Conservation (phyloP, 2,888 invertebrate genomes). For the Andrena fulva region DNA sequence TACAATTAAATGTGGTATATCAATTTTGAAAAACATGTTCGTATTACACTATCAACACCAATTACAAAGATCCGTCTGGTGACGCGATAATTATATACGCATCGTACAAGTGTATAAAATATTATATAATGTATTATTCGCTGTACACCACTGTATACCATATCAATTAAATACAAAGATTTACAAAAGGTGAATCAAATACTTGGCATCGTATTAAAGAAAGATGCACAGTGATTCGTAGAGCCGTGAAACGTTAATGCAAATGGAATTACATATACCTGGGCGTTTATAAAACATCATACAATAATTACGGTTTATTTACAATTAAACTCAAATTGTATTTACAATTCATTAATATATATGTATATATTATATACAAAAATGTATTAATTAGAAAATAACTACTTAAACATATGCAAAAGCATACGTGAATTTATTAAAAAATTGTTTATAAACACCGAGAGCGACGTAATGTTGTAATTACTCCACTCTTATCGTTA, state of each 20-base stretch:
- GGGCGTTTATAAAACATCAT: constrained; percentile 23
- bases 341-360: constrained; percentile 30
- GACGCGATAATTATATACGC: background rate
- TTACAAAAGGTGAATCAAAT: constrained; percentile 2
- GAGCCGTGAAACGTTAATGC: constrained; percentile 2
- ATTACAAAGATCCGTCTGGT: background rate
- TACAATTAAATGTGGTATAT: background rate
- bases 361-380: constrained; percentile 30
- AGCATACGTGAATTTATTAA: background rate
- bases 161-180: constrained; percentile 6
- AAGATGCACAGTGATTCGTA: background rate
- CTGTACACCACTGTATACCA: background rate
- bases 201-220: background rate
- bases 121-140: background rate
- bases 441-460: constrained; percentile 24
- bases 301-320: constrained; percentile 35
- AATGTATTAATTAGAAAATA: constrained; percentile 30
- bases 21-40: background rate
- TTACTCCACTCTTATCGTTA: background rate
- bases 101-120: constrained; percentile 27
- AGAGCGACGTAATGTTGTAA: background rate
- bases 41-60: background rate
- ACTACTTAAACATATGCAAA: constrained; percentile 25
- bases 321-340: constrained; percentile 43
- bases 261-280: background rate